Conservation (phyloP, 2,113 vertebrate species). For the Prietella phreatophila region DNA sequence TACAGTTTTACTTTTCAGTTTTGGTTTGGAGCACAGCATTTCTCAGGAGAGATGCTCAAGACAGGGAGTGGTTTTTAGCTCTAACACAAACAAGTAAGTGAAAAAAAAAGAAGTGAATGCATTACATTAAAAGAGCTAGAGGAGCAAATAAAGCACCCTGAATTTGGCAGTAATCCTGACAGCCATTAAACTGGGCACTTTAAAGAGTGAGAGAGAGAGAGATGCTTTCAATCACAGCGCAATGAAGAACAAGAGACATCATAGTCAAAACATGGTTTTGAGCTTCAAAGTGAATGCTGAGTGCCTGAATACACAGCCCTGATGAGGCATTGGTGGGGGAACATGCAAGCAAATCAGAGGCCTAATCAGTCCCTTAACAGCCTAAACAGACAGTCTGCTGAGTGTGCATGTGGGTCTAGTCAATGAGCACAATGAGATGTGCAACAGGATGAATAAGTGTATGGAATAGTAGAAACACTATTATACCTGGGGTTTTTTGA, state of each 20-base stretch:
- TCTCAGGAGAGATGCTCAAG: neutral
- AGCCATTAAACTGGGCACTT: conserved; percentile 33
- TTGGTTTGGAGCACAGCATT: neutral
- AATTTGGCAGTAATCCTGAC: conserved; percentile 44
- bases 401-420: conserved; percentile 34
- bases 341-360: conserved; percentile 39
- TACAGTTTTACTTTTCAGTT: neutral
- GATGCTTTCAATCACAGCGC: conserved; percentile 49
- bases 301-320: conserved; percentile 41
- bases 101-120: conserved; percentile 2
- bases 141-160: conserved; percentile 23
- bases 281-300: conserved; percentile 46
- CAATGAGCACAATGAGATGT: conserved; percentile 24
- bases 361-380: conserved; percentile 40
- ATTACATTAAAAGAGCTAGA: conserved; percentile 23
- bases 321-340: conserved; percentile 34
- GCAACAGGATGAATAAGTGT: conserved; percentile 3
- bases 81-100: neutral
- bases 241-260: conserved; percentile 41
- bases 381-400: conserved; percentile 30
- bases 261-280: conserved; percentile 49
- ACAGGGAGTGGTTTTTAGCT: neutral
- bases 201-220: conserved; percentile 39
- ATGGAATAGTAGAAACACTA: conserved; percentile 1
- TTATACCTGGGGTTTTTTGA: conserved; percentile 4